Conservation (phyloP, 2,888 invertebrate species). For the Ectobius pallidus region DNA sequence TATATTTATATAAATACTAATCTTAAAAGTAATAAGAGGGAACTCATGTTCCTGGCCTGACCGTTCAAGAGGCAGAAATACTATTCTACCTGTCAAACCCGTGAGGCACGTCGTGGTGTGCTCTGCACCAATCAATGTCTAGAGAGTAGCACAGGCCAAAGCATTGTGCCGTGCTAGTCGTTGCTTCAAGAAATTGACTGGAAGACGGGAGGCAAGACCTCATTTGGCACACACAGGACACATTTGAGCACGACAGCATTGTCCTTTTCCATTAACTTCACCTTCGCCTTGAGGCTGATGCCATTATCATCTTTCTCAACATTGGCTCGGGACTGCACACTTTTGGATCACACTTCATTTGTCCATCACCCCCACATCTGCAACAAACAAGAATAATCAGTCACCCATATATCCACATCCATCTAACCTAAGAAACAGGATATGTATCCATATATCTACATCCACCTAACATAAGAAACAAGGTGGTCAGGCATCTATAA, state of each 20-base stretch:
- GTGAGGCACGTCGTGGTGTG: slow-evolving; percentile 37
- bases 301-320: slow-evolving; percentile 88
- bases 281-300: slow-evolving; percentile 58
- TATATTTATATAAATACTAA: slow-evolving; percentile 36
- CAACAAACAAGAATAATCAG: slow-evolving; percentile 49
- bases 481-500: too few relatives aligned
- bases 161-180: too few relatives aligned
- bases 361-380: slow-evolving; percentile 90
- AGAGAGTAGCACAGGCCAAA: too few relatives aligned
- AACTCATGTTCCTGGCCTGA: slow-evolving; percentile 49
- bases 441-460: too few relatives aligned
- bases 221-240: too few relatives aligned
- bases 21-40: slow-evolving; percentile 37
- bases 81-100: slow-evolving; percentile 42
- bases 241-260: slow-evolving; percentile 33
- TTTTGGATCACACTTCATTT: slow-evolving; percentile 94
- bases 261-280: slow-evolving; percentile 25
- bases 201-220: slow-evolving; percentile 19
- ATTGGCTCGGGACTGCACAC: slow-evolving; percentile 89
- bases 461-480: too few relatives aligned
- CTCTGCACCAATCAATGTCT: too few relatives aligned
- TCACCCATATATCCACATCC: too few relatives aligned
- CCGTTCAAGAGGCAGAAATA: slow-evolving; percentile 59
- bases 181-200: slow-evolving; percentile 10
- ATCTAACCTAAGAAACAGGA: too few relatives aligned